Conservation (phyloP, 2,113 vertebrate species). For the Apaloderma vittatum region DNA sequence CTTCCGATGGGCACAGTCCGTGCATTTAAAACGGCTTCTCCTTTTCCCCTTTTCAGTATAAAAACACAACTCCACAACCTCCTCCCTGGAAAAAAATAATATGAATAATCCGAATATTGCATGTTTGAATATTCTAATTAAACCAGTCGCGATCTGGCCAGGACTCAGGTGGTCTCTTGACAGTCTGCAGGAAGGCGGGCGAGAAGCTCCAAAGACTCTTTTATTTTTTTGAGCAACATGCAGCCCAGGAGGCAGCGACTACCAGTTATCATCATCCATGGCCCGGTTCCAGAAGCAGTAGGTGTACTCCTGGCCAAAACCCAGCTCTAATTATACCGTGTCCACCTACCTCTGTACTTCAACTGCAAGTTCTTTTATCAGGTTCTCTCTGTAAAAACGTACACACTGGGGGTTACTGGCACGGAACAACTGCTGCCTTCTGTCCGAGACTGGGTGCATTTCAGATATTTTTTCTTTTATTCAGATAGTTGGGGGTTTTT, state of each 20-base stretch:
- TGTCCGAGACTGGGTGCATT: not conserved
- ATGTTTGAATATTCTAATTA: not conserved
- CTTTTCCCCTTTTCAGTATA: not conserved
- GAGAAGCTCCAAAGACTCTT: not conserved
- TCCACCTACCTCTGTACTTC: constrained; percentile 53
- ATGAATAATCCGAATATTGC: not conserved
- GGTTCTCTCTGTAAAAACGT: not conserved
- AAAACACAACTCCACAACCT: not conserved
- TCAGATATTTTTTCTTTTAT: no score
- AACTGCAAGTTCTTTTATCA: constrained; percentile 24
- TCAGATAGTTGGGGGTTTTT: no score
- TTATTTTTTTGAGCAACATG: not conserved
- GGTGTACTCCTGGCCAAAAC: constrained; percentile 52
- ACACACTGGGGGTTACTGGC: not conserved
- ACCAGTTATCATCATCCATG: constrained; percentile 26
- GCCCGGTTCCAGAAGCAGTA: constrained; percentile 7
- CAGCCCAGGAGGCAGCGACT: constrained; percentile 26
- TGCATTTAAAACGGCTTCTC: not conserved
- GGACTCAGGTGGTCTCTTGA: not conserved
- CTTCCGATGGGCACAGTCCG: not conserved
- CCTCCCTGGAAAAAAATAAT: not conserved
- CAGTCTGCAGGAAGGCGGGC: not conserved
- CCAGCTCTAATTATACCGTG: constrained; percentile 49
- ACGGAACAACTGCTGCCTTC: not conserved
- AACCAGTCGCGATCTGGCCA: not conserved